Evolutionary conservation across 2,888 invertebrate genomes (phyloP).

Genomic region (Gasteruption jaculator): DNA sequence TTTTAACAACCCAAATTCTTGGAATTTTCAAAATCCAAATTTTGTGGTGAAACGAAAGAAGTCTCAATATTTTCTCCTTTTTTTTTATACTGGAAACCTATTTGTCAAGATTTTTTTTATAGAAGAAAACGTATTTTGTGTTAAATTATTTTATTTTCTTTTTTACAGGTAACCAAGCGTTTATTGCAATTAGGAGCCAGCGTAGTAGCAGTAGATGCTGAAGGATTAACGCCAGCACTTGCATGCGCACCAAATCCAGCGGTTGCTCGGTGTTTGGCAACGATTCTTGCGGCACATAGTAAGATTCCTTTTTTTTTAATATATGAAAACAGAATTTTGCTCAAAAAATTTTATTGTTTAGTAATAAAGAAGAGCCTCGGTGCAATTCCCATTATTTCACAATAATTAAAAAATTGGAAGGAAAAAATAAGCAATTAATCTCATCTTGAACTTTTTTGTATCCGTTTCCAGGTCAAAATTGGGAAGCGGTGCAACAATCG

Average conservation of each 20-base stretch:
- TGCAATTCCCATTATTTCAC: too few relatives aligned
- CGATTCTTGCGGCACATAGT: conserved; percentile 54
- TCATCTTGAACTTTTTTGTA: background rate
- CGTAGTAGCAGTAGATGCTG: conserved; percentile 56
- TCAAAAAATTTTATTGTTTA: background rate
- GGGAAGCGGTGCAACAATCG: conserved; percentile 36
- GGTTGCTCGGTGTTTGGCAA: conserved; percentile 61
- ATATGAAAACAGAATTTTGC: too few relatives aligned
- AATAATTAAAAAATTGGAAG: background rate
- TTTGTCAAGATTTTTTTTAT: too few relatives aligned
- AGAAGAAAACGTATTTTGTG: background rate
- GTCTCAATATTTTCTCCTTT: too few relatives aligned
- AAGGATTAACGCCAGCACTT: conserved; percentile 62
- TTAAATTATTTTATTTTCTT: conserved; percentile 7
- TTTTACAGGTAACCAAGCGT: conserved; percentile 52
- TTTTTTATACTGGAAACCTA: too few relatives aligned
- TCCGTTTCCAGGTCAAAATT: conserved; percentile 32
- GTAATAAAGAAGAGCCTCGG: too few relatives aligned
- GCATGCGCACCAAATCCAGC: conserved; percentile 60
- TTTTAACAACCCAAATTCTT: too few relatives aligned
- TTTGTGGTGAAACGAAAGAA: too few relatives aligned
- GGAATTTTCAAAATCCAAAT: too few relatives aligned
- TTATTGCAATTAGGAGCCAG: conserved; percentile 59
- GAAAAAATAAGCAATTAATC: too few relatives aligned
- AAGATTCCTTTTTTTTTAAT: background rate